A percentile compares a stretch with the other conserved stretches of the same genome.
Conservation (phyloP, 2,888 invertebrate genomes). For the Bedellia somnulentella region DNA sequence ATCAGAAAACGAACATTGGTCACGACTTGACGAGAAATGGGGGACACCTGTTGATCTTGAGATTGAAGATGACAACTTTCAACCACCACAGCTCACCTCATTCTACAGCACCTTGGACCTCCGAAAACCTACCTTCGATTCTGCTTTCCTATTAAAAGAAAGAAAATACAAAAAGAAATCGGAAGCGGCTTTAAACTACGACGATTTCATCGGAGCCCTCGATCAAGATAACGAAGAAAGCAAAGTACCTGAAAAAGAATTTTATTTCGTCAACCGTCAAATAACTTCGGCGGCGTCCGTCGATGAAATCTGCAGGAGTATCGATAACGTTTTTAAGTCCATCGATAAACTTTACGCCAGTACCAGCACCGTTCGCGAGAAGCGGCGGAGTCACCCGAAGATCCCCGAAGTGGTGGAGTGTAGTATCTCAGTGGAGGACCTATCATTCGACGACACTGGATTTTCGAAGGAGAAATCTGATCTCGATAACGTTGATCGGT, state of each 20-base stretch:
- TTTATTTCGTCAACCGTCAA: slow-evolving; percentile 30
- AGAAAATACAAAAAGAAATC: slow-evolving; percentile 26
- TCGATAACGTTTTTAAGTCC: slow-evolving; percentile 42
- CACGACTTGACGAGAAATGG: slow-evolving; percentile 37
- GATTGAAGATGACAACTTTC: slow-evolving; percentile 21
- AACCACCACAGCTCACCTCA: slow-evolving; percentile 6
- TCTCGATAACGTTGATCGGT: slow-evolving; percentile 27
- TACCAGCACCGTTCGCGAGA: slow-evolving; percentile 24
- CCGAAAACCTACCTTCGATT: slow-evolving; percentile 35
- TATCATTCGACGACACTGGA: slow-evolving; percentile 39
- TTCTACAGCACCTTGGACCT: slow-evolving; percentile 33
- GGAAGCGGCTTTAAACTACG: slow-evolving; percentile 22
- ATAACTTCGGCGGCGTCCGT: slow-evolving; percentile 36
- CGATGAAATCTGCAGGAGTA: slow-evolving; percentile 36
- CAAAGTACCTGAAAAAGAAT: slow-evolving; percentile 19
- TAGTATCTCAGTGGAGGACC: slow-evolving; percentile 29
- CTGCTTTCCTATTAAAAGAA: slow-evolving; percentile 34
- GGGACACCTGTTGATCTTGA: slow-evolving; percentile 38
- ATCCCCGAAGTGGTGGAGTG: slow-evolving; percentile 31
- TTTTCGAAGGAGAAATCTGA: slow-evolving; percentile 17
- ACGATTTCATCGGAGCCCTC: slow-evolving; percentile 31
- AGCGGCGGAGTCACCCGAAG: slow-evolving; percentile 12
- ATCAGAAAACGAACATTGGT: slow-evolving; percentile 39
- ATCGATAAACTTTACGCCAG: slow-evolving; percentile 34
- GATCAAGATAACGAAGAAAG: slow-evolving; percentile 11